These are phyloP conservation scores for Philhelius pedissequus DNA, from an alignment of 2,888 invertebrate species.

Conservation along the genomic window DNA sequence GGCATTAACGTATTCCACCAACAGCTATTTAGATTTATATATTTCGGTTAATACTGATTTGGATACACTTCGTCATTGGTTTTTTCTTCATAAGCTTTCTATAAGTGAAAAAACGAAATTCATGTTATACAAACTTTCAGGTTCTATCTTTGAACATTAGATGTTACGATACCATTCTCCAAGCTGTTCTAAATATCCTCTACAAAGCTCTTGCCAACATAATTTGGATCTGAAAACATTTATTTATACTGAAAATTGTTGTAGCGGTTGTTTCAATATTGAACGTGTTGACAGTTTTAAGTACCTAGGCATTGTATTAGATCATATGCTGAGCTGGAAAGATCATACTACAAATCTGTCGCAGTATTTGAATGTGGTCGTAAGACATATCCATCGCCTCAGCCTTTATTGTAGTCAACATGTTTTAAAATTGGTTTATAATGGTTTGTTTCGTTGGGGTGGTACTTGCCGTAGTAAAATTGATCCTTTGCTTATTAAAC, in stretches of 20 bases:
- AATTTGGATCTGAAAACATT: background rate
- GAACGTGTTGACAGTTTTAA: background rate
- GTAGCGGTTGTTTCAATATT: background rate
- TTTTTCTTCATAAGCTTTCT: background rate
- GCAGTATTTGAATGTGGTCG: background rate
- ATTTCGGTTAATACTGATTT: background rate
- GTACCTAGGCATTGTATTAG: background rate
- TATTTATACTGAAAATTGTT: background rate
- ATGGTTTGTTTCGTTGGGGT: background rate
- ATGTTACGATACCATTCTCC: background rate
- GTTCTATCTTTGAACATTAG: background rate
- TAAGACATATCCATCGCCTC: background rate
- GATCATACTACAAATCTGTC: background rate
- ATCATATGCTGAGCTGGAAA: background rate
- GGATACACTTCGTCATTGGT: background rate
- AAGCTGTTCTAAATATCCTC: background rate
- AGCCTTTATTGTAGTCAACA: background rate
- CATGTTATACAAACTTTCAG: background rate
- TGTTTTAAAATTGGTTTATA: background rate
- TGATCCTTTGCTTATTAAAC: background rate
- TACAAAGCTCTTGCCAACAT: background rate
- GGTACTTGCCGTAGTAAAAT: too few relatives aligned
- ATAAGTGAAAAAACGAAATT: background rate
- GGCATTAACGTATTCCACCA: background rate
- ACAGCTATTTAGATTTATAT: background rate